Evolutionary conservation across 2,797 vertebrate species (phyloP), one percentile per base, ranked within the genome.

Genomic region (Sebastes kiyomatsui): DNA sequence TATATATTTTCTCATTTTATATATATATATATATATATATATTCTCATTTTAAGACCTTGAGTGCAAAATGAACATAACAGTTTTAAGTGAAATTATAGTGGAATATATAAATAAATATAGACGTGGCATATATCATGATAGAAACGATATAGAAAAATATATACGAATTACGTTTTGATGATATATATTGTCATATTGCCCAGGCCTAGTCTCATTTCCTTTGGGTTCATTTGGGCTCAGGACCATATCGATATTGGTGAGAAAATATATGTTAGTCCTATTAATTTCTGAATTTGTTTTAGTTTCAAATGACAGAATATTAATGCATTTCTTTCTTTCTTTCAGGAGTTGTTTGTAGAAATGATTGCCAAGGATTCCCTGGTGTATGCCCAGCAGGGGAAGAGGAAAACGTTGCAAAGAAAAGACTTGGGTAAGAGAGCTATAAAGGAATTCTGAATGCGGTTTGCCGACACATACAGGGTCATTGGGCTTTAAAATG

Each of bases 351-450:
- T 99, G 79, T 99, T 99, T 90, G 97, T 99, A 85, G 98, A 99
- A 88, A 98, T 97, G 87, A 98, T 99, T 42, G 97, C 98, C 70
- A 99, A 97, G 91, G 98, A 99, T 85, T 97, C 98, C 5, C 96
- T 97, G 2, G 93, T 97, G 25, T 99, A 97, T 1, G 97, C 98
- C 22, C 98, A 98, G 79, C 97, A 98, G 88, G 98, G 97, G 10
- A 99, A 99, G 85, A 95, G 98, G 90, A 99, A 99, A 96, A 99
- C 98, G 0, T 94, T 99, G 27, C 98, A 99, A 90, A 97, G 98
- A 78, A 99, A 98, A 93, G 98, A 99, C 83, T 84, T 99, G 71
- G 98, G 98, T 99, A 94, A 88, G 90, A 75, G 42, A 18, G 23
- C 12, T 64, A 4, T 42, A 8, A 72, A 56, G 9, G 38, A 12